phyloP scores from a whole-genome alignment of 2,113 vertebrate species.

The Trichechus manatus region DNA sequence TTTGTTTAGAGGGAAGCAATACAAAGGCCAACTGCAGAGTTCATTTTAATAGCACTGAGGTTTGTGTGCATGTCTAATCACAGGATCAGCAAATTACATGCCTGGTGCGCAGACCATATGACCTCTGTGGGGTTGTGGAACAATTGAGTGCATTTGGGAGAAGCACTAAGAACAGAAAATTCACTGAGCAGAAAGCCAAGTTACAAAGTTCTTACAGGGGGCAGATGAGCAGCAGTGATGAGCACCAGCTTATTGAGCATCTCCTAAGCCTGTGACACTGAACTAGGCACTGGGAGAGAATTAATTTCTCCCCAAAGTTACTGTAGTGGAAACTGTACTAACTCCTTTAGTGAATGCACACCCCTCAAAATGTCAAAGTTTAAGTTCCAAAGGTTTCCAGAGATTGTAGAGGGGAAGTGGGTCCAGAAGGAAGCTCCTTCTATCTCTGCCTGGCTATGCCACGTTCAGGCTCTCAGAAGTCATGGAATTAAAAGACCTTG shows the following conservation, averaged over 20 bases:
- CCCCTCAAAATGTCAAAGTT: not conserved
- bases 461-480: not conserved
- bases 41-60: slow-evolving; percentile 74
- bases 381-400: not conserved
- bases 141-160: slow-evolving; percentile 70
- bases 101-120: slow-evolving; percentile 63
- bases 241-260: not conserved
- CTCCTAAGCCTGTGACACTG: slow-evolving; percentile 15
- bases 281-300: slow-evolving; percentile 49
- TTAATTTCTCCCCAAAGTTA: not conserved
- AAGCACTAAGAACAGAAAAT: slow-evolving; percentile 65
- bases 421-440: not conserved
- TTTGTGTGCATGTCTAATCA: slow-evolving; percentile 82
- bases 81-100: slow-evolving; percentile 81
- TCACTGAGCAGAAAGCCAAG: slow-evolving; percentile 61
- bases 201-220: not conserved
- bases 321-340: not conserved
- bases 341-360: slow-evolving; percentile 47
- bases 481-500: not conserved
- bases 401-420: not conserved
- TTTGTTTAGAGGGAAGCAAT: slow-evolving; percentile 64
- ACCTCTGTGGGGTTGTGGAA: slow-evolving; percentile 74
- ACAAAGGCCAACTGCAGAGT: slow-evolving; percentile 71
- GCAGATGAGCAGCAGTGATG: slow-evolving; percentile 5
- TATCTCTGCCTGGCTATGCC: not conserved